Evolutionary conservation across 2,888 invertebrate genomes (phyloP), one percentile per base, ranked within the genome.

Genomic region (Agrypnus murinus): DNA sequence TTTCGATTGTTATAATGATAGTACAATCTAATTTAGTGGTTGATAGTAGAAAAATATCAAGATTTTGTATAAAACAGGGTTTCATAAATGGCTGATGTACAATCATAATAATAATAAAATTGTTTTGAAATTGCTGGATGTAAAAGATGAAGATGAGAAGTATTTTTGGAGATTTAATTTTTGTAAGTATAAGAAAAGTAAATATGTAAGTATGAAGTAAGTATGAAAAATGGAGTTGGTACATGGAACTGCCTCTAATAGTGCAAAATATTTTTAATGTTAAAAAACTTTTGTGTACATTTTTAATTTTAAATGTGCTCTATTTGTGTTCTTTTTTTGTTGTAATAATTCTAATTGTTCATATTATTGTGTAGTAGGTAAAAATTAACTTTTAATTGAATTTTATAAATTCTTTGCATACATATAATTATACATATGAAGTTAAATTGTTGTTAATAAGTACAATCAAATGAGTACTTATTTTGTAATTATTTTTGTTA

Each of bases 381-480:
- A 25, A 25, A 25, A 25, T 10, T 45, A 64, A 64, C 45, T 55
- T 69, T 69, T 70, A 58, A 73, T 64, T 69, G 72, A 73, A 74
- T 74, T 74, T 74, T 74, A 72, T 71, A 74, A 74, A 73, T 73
- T 73, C 72, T 69, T 65, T 63, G 62, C 64, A 60, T 55, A 40
- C 40, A 64, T 57, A 64, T n/a, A n/a, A n/a, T n/a, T n/a, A n/a
- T n/a, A n/a, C n/a, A n/a, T 64, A 50, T 65, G 65, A 67, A 62
- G 32, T 58, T 32, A 53, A 36, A 25, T 60, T 70, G 50, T 70
- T 69, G 32, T 53, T 53, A 32, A 55, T 55, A 55, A 55, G 55
- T 55, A 53, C 64, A 64, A 64, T 40, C 40, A 53, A 53, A 31
- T 31, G 25, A 40, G 38, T 43, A 55, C 55, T 46, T 53, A 34